Evolutionary conservation across 30 jellyfish, hydroid and myxozoan species (phyloP).

Genomic region (Aurelia aurita complex sp. Pacific): DNA sequence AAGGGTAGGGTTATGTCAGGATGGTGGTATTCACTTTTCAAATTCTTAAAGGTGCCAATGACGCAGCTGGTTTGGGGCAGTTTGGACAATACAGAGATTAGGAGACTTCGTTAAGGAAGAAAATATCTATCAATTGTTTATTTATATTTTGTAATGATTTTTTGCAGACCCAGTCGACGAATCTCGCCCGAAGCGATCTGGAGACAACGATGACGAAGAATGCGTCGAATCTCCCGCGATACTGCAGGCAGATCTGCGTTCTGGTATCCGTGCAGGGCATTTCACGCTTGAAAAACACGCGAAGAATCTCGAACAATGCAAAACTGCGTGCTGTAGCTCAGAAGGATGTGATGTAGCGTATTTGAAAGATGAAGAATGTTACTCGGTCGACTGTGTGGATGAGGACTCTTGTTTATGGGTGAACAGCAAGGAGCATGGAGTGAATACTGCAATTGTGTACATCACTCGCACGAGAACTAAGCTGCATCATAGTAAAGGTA

Average conservation of each 20-base stretch:
- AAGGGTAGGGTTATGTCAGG: no score
- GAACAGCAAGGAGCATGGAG: constrained; percentile 29
- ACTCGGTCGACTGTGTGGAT: constrained; percentile 69
- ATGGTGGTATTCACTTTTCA: no score
- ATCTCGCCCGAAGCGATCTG: constrained; percentile 60
- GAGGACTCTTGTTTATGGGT: constrained; percentile 81
- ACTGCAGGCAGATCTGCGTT: constrained; percentile 54
- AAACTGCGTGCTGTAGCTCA: constrained; percentile 56
- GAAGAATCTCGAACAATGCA: constrained; percentile 64
- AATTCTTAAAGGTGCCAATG: no score
- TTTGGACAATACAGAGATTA: no score
- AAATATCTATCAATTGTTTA: no score
- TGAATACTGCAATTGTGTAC: constrained; percentile 17
- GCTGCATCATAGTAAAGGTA: constrained; percentile 25
- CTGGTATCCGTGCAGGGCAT: constrained; percentile 59
- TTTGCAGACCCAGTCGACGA: not conserved
- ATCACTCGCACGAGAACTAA: constrained; percentile 8
- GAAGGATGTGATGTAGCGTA: constrained; percentile 82
- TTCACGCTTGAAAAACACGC: constrained; percentile 63
- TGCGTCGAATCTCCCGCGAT: constrained; percentile 59
- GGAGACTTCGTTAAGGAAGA: no score
- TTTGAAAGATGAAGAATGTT: constrained; percentile 52
- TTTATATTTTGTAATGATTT: no score
- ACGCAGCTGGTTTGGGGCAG: no score
- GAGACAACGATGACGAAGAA: constrained; percentile 8